These are phyloP conservation scores for Dilophus febrilis DNA, from an alignment of 2,888 invertebrate genomes.

Conservation along the genomic window DNA sequence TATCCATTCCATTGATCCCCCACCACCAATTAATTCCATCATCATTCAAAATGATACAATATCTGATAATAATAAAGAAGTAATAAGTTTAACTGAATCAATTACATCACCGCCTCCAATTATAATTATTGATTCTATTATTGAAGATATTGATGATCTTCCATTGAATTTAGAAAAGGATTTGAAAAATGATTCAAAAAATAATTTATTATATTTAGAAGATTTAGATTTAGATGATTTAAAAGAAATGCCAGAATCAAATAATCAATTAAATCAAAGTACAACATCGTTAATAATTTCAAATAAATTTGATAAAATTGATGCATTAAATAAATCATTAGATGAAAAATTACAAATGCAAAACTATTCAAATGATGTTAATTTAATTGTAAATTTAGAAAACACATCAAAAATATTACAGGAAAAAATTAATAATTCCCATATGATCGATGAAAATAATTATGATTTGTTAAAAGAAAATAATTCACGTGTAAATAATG, in stretches of 20 bases:
- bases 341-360: constrained; percentile 20
- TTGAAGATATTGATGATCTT: background rate
- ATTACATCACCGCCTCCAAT: background rate
- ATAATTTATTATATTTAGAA: constrained; percentile 4
- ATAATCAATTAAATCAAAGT: constrained; percentile 5
- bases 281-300: constrained; percentile 23
- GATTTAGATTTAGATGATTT: background rate
- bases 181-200: constrained; percentile 6
- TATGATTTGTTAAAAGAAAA: background rate
- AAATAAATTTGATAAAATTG: constrained; percentile 26
- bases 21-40: background rate
- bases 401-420: background rate
- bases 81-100: constrained; percentile 1
- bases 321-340: constrained; percentile 24
- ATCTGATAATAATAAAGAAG: too few relatives aligned
- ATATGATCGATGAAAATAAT: background rate
- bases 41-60: too few relatives aligned
- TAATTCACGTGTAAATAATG: background rate
- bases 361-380: too few relatives aligned
- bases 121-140: background rate
- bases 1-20: background rate
- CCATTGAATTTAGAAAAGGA: background rate
- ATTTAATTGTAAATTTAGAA: background rate
- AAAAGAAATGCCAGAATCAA: too few relatives aligned
- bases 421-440: background rate